These are phyloP conservation scores for Ispidina picta DNA, from an alignment of 2,797 vertebrate species.

Conservation along the genomic window DNA sequence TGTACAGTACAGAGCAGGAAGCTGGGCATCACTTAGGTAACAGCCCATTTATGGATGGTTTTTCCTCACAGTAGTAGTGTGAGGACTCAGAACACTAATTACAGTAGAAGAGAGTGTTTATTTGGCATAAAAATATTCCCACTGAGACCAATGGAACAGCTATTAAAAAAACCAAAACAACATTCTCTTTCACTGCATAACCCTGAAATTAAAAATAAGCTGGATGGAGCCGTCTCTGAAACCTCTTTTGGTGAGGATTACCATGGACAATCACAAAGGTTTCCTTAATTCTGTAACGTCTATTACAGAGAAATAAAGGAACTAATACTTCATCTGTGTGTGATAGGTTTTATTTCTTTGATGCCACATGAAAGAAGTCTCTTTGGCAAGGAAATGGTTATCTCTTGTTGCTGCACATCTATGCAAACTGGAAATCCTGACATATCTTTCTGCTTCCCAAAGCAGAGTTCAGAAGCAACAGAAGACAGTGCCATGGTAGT, in stretches of 20 bases:
- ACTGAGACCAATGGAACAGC: not conserved
- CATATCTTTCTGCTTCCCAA: constrained; percentile 41
- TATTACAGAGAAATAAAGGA: constrained; percentile 9
- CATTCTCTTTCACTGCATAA: not conserved
- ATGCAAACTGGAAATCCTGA: constrained; percentile 28
- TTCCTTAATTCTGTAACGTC: constrained; percentile 1
- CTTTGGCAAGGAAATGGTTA: constrained; percentile 38
- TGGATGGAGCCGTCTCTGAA: not conserved
- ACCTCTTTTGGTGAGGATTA: not conserved
- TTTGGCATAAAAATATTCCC: not conserved
- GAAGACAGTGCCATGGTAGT: not conserved
- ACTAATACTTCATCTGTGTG: constrained; percentile 12
- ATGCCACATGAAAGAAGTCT: constrained; percentile 65
- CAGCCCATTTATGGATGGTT: not conserved
- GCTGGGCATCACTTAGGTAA: not conserved
- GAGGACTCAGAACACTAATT: not conserved
- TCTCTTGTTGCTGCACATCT: constrained; percentile 25
- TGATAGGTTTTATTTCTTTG: constrained; percentile 66
- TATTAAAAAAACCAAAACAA: not conserved
- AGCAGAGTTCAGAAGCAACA: not conserved
- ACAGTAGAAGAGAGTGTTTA: not conserved
- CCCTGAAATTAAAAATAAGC: not conserved
- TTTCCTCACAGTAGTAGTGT: not conserved
- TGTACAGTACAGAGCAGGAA: not conserved
- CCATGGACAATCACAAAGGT: not conserved